Conservation (phyloP, 1,140 invertebrate genomes). For the Euura lappo region DNA sequence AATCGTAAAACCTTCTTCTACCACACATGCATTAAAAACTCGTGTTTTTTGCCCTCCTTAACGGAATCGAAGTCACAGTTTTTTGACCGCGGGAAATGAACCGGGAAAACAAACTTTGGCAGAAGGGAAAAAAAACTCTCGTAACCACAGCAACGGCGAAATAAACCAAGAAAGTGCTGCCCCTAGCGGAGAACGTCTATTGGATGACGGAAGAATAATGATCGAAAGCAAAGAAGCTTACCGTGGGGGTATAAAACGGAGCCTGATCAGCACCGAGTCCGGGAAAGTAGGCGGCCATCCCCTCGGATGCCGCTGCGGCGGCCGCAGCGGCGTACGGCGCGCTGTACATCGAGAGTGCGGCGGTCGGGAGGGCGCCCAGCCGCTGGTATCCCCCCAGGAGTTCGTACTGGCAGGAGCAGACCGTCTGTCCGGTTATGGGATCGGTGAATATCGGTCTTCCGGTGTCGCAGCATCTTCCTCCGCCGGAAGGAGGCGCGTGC, state of each 20-base stretch:
- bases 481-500: constrained; percentile 49
- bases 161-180: too few species aligned
- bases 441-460: constrained; percentile 90
- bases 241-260: constrained; percentile 81
- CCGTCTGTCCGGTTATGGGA: constrained; percentile 88
- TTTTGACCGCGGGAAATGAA: too few species aligned
- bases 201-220: background rate
- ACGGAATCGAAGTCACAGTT: too few species aligned
- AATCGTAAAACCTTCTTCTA: too few species aligned
- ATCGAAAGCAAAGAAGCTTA: constrained; percentile 58
- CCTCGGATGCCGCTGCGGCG: constrained; percentile 67
- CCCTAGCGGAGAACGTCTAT: too few species aligned
- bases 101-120: too few species aligned
- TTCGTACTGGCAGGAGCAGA: constrained; percentile 91
- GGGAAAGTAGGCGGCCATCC: constrained; percentile 83
- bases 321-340: constrained; percentile 76
- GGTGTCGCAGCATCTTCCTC: constrained; percentile 86
- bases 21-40: too few species aligned
- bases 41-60: too few species aligned
- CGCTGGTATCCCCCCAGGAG: constrained; percentile 79
- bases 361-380: constrained; percentile 71
- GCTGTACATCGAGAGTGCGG: constrained; percentile 78
- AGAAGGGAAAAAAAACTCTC: too few species aligned
- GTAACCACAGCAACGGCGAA: too few species aligned
- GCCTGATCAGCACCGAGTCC: constrained; percentile 80